A percentile compares a stretch with the other conserved stretches of the same genome.
These are phyloP conservation scores for Eretmocerus hayati DNA, from an alignment of 2,888 invertebrate species.

Conservation along the genomic window DNA sequence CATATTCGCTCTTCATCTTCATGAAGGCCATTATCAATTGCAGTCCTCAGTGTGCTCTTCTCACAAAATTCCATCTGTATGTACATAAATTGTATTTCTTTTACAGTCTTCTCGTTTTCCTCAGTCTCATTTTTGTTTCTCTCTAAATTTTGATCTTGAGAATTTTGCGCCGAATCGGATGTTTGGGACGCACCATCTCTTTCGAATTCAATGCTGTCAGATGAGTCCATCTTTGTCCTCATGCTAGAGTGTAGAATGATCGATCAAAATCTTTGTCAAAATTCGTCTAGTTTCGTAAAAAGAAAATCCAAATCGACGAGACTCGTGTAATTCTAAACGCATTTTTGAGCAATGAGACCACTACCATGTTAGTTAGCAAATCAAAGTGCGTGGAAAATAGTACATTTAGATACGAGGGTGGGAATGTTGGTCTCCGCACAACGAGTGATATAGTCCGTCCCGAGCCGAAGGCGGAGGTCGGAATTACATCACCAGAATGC, in stretches of 20 bases:
- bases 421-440: no score
- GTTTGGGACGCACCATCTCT: conserved; percentile 39
- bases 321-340: no score
- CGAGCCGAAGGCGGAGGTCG: no score
- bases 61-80: conserved; percentile 99
- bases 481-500: no score
- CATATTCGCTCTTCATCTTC: conserved; percentile 75
- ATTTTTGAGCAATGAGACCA: no score
- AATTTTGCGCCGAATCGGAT: conserved; percentile 17
- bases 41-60: conserved; percentile 82
- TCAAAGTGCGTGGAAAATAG: no score
- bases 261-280: no score
- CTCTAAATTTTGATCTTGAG: conserved; percentile 10
- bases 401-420: no score
- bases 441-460: no score
- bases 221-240: conserved; percentile 47
- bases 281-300: not conserved
- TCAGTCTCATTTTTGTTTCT: conserved; percentile 20
- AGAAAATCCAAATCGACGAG: no score
- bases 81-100: conserved; percentile 67
- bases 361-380: no score
- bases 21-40: conserved; percentile 77
- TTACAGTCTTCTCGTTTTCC: conserved; percentile 13
- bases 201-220: conserved; percentile 61
- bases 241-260: no score